Conservation (phyloP, 2,888 invertebrate genomes). For the Drosophila testacea region DNA sequence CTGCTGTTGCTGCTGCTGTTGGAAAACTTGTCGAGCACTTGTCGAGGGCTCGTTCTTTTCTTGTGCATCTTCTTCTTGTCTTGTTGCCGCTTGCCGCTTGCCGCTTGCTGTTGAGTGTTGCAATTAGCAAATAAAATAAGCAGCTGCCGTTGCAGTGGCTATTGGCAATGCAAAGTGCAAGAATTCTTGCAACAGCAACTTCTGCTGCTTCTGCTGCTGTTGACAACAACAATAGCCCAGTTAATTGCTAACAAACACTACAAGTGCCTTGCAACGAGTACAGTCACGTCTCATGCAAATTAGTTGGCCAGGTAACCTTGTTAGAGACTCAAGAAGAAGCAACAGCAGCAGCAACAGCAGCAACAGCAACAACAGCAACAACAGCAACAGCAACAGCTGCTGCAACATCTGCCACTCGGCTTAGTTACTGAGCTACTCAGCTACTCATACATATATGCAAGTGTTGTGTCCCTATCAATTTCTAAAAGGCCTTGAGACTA, state of each 20-base stretch:
- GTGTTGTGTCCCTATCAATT: conserved; percentile 21
- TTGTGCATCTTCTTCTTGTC: conserved; percentile 21
- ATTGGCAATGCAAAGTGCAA: conserved; percentile 58
- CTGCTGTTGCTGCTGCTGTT: conserved; percentile 21
- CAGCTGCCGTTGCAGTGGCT: conserved; percentile 57
- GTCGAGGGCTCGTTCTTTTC: conserved; percentile 58
- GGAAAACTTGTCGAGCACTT: conserved; percentile 73
- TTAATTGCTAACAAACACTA: conserved; percentile 77
- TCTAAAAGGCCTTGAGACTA: conserved; percentile 8
- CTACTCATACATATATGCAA: conserved; percentile 36
- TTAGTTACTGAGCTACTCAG: conserved; percentile 28
- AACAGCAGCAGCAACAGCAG: conserved; percentile 12
- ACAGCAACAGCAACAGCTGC: conserved; percentile 11
- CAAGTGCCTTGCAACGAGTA: conserved; percentile 56
- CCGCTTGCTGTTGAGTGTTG: conserved; percentile 69
- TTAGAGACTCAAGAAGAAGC: conserved; percentile 46
- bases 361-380: conserved; percentile 6
- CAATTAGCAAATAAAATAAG: conserved; percentile 80
- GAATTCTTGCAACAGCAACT: conserved; percentile 34
- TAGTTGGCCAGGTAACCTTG: conserved; percentile 77
- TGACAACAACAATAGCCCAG: conserved; percentile 68
- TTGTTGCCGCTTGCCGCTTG: conserved; percentile 39
- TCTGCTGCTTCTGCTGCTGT: conserved; percentile 25
- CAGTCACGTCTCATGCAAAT: conserved; percentile 76
- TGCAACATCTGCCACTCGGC: conserved; percentile 18